Conservation (phyloP, 2,888 invertebrate species). For the Spodoptera exigua region DNA sequence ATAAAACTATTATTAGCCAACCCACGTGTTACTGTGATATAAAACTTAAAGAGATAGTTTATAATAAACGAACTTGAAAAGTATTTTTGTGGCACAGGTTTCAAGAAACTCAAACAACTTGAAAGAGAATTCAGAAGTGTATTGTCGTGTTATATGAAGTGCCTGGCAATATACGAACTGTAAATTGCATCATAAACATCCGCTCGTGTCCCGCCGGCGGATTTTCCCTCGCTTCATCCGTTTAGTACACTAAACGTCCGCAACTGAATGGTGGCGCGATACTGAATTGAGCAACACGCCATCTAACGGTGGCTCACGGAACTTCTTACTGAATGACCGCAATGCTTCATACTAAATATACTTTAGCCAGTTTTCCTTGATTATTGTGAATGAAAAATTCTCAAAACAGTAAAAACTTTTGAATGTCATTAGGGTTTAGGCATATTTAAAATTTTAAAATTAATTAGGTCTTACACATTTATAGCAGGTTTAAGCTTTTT, state of each 20-base stretch:
- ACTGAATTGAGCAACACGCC: constrained; percentile 65
- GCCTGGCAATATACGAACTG: constrained; percentile 83
- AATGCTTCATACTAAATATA: background rate
- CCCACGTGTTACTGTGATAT: constrained; percentile 5
- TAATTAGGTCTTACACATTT: background rate
- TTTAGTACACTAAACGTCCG: constrained; percentile 64
- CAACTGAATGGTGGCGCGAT: constrained; percentile 62
- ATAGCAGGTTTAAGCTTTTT: background rate
- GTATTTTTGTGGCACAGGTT: constrained; percentile 56
- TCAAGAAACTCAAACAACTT: constrained; percentile 65
- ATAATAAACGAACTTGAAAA: constrained; percentile 33
- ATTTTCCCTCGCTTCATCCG: constrained; percentile 63
- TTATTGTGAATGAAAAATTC: constrained; percentile 3
- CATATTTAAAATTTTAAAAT: background rate
- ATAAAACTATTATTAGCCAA: constrained; percentile 8
- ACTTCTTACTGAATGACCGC: constrained; percentile 64
- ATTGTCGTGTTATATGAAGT: constrained; percentile 83
- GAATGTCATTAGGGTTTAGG: background rate
- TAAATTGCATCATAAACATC: constrained; percentile 87
- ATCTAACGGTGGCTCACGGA: constrained; percentile 71
- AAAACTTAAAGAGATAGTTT: constrained; percentile 20
- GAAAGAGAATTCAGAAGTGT: constrained; percentile 75
- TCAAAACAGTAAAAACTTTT: rapidly evolving
- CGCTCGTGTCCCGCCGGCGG: constrained; percentile 66
- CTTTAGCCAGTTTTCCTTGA: background rate